Evolutionary conservation across 2,888 invertebrate genomes (phyloP).

Genomic region (Eupithecia abbreviata): DNA sequence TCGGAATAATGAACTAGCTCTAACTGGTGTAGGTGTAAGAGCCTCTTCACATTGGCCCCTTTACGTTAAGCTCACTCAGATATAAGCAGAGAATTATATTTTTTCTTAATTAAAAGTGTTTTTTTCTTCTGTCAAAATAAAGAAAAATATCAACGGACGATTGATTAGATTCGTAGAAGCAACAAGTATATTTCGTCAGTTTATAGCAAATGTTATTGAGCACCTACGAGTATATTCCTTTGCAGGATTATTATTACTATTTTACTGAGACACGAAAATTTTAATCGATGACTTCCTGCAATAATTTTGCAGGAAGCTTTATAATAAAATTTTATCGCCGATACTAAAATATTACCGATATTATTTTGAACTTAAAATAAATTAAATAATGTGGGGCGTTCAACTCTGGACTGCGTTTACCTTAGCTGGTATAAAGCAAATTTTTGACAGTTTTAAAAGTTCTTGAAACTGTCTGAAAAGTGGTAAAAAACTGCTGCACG

Average conservation of each 20-base stretch:
- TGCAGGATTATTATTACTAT: not conserved
- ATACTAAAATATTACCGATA: not conserved
- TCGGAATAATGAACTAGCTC: conserved; percentile 14
- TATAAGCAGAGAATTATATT: not conserved
- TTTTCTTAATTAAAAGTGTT: not conserved
- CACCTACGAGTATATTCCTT: not conserved
- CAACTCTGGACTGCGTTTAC: not conserved
- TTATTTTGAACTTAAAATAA: not conserved
- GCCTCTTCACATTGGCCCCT: not conserved
- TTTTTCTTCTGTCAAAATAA: not conserved
- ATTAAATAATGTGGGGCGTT: not conserved
- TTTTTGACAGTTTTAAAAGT: not conserved
- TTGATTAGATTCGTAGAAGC: not conserved
- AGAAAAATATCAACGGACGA: not conserved
- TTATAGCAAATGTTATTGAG: not conserved
- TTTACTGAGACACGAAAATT: not conserved
- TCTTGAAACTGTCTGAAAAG: no score
- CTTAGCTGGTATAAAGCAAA: not conserved
- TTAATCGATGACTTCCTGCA: not conserved
- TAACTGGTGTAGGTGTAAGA: not conserved
- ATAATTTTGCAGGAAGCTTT: conserved; percentile 1
- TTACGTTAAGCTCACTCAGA: not conserved
- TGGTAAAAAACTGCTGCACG: no score
- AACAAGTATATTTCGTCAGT: not conserved
- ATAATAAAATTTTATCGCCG: not conserved